These are phyloP conservation scores for Lycaena phlaeas DNA, from an alignment of 2,888 invertebrate species.

Conservation along the genomic window DNA sequence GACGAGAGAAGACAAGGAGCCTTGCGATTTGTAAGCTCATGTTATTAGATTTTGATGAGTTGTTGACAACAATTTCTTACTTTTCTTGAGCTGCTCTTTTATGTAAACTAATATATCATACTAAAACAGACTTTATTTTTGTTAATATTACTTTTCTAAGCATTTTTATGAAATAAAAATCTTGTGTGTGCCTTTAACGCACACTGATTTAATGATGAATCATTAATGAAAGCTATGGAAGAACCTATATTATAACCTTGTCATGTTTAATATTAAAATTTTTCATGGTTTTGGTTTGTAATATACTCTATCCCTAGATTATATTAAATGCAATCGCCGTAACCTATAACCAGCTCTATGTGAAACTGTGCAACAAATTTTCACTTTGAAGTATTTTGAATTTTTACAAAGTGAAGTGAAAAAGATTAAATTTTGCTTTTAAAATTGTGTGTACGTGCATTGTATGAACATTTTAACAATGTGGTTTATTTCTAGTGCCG, in stretches of 20 bases:
- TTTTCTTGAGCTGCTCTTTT: slow-evolving; percentile 7
- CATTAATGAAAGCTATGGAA: too few species aligned
- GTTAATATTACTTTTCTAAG: too few species aligned
- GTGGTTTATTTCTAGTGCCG: slow-evolving; percentile 12
- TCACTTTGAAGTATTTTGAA: slow-evolving; percentile 3
- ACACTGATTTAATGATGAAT: too few species aligned
- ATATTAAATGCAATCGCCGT: too few species aligned
- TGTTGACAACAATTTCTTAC: slow-evolving; percentile 41
- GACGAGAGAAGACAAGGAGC: slow-evolving; percentile 51
- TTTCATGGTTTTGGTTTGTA: too few species aligned
- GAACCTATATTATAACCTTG: too few species aligned
- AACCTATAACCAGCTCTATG: too few species aligned
- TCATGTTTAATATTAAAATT: too few species aligned
- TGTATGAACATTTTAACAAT: slow-evolving; percentile 8
- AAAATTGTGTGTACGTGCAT: slow-evolving; percentile 4
- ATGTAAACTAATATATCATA: slow-evolving; percentile 9
- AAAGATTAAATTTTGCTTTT: slow-evolving; percentile 8
- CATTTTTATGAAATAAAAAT: neutral
- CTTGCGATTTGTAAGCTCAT: slow-evolving; percentile 37
- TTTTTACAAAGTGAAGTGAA: slow-evolving; percentile 3
- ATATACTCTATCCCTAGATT: too few species aligned
- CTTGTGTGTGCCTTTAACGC: too few species aligned
- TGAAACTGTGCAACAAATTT: neutral
- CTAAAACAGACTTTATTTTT: too few species aligned
- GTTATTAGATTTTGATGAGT: slow-evolving; percentile 58